Evolutionary conservation across 2,888 invertebrate genomes (phyloP), one percentile per base, ranked within the genome.

Genomic region (Pseudoips prasinana): DNA sequence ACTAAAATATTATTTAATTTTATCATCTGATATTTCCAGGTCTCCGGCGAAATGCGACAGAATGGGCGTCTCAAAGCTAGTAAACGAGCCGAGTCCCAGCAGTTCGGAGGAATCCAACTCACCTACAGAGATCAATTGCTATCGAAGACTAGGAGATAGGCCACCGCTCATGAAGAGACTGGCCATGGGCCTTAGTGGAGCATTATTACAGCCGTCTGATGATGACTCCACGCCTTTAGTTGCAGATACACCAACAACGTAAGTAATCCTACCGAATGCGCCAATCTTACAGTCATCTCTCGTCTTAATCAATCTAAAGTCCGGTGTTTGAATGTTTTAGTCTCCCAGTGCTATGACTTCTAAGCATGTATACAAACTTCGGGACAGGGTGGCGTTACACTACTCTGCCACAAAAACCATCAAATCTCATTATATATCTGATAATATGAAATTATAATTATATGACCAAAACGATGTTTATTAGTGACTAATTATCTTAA

Each of bases 31-130:
- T 10, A 0, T 11, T 67, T 72, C 0, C 69, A 86, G 86, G 29
- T 83, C 81, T 0, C 72, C 81, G 52, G 58, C 71, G 67, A 74
- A 74, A 82, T 86, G 85, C 81, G 67, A 79, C 60, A 69, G 66
- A 48, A 75, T 82, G 82, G 81, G 82, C 8, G 70, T 71, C 10
- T 58, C 73, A 14, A 70, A 71, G 58, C 62, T 74, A 30, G 67
- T 71, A 19, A 74, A 72, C 74, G 87, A 84, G 57, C 73, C 73
- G 8, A 86, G 84, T 25, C 92, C 92, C 18, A 92, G 92, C 77
- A 94, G 94, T 72, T 95, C 95, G 55, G 95, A 96, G 76, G 96
- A 96, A 85, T 95, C 95, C 69, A 94, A 94, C 82, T 96, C 96
- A 6, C 96, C 96, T 26, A 95, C 95, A 29, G 96, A 96, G 88